A percentile compares a stretch with the other conserved stretches of the same genome.
phyloP scores from a whole-genome alignment of 1,140 invertebrate species.

The Papilio polytes region DNA sequence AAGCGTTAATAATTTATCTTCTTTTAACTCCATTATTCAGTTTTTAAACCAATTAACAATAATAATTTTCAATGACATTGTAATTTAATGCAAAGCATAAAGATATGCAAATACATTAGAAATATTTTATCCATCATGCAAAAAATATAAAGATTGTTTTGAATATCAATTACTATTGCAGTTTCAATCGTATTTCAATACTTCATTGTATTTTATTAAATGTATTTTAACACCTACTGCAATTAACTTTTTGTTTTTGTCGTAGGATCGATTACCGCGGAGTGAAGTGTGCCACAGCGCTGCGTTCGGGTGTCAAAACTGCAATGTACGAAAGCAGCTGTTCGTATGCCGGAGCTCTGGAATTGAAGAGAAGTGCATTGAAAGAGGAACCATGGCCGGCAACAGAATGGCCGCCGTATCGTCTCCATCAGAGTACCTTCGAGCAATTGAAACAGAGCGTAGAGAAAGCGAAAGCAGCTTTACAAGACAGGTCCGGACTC shows the following conservation, averaged over 20 bases:
- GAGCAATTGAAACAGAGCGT: constrained; percentile 95
- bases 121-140: too few relatives aligned
- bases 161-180: neutral
- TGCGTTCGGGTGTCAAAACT: constrained; percentile 68
- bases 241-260: constrained; percentile 40
- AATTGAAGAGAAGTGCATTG: constrained; percentile 89
- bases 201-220: too few relatives aligned
- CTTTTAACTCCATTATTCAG: too few relatives aligned
- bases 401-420: constrained; percentile 89
- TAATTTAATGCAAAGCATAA: neutral
- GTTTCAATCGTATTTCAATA: neutral
- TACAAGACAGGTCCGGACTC: constrained; percentile 85
- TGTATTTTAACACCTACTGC: neutral
- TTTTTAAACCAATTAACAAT: neutral
- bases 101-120: neutral
- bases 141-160: neutral
- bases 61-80: neutral
- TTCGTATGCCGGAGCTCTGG: constrained; percentile 93
- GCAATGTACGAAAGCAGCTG: constrained; percentile 95
- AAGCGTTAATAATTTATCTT: too few relatives aligned
- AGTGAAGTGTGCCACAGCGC: constrained; percentile 73
- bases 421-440: constrained; percentile 91
- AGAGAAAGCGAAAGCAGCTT: constrained; percentile 93
- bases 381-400: constrained; percentile 86
- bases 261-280: constrained; percentile 74